Evolutionary conservation across 2,797 vertebrate genomes (phyloP).

Genomic region (Syncerus caffer): DNA sequence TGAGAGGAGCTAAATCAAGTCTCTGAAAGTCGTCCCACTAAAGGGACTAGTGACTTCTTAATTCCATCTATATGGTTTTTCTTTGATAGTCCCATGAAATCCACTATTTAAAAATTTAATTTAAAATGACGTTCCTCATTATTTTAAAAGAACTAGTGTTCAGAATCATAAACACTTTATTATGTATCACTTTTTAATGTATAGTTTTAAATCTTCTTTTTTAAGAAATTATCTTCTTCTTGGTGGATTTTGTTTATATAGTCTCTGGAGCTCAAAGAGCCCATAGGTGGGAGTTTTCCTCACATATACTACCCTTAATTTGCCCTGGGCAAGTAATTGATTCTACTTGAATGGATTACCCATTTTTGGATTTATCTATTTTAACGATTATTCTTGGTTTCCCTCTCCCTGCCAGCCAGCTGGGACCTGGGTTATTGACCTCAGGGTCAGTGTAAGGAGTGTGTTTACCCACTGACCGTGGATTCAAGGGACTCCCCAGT

Average conservation of each 20-base stretch:
- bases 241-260: not conserved
- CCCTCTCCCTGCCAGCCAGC: not conserved
- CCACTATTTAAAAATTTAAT: not conserved
- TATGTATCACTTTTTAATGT: not conserved
- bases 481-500: not conserved
- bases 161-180: not conserved
- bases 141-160: constrained; percentile 20
- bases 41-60: not conserved
- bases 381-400: not conserved
- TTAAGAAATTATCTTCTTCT: not conserved
- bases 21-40: not conserved
- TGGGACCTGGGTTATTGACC: not conserved
- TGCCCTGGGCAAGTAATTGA: accelerated
- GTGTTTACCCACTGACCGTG: not conserved
- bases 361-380: not conserved
- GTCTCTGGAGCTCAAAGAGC: not conserved
- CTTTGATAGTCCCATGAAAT: not conserved
- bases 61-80: not conserved
- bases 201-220: not conserved
- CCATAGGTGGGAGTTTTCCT: not conserved
- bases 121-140: not conserved
- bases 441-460: no score
- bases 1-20: accelerated
- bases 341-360: accelerated
- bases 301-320: accelerated